A percentile compares a stretch with the other conserved stretches of the same genome.
Evolutionary conservation across 2,797 vertebrate genomes (phyloP).

Genomic region (Chlorospingus semifuscus): DNA sequence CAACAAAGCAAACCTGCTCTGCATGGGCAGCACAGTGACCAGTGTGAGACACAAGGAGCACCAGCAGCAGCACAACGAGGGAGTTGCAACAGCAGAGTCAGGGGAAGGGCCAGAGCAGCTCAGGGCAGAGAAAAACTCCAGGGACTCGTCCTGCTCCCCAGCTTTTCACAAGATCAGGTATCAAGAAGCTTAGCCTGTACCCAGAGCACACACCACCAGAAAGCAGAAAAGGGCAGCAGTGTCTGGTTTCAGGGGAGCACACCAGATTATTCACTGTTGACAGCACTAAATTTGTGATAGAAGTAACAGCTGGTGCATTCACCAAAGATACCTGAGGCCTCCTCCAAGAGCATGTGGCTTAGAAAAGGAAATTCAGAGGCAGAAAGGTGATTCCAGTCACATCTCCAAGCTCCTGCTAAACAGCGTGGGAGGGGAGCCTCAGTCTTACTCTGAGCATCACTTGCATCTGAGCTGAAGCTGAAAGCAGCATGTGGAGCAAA

Average conservation of each 20-base stretch:
- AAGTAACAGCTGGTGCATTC: neutral
- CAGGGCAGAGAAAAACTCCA: neutral
- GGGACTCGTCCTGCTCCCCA: neutral
- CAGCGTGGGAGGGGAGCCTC: accelerated
- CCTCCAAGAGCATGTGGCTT: neutral
- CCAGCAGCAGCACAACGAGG: neutral
- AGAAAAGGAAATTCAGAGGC: neutral
- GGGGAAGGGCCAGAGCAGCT: neutral
- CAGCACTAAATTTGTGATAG: neutral
- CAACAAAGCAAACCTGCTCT: neutral
- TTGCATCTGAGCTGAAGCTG: neutral
- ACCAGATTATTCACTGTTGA: neutral
- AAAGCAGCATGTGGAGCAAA: neutral
- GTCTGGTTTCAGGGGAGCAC: neutral
- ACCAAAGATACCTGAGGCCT: neutral
- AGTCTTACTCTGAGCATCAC: neutral
- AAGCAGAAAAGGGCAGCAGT: neutral
- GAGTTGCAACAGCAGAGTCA: neutral
- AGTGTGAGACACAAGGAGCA: neutral
- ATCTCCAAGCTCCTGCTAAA: neutral
- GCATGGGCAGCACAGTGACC: accelerated
- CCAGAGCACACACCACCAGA: neutral
- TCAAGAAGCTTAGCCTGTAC: neutral
- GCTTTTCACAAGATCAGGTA: neutral
- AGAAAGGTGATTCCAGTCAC: neutral